A percentile compares a stretch with the other conserved stretches of the same genome.
Conservation (phyloP, 2,113 vertebrate genomes). For the Tyrannus savana region DNA sequence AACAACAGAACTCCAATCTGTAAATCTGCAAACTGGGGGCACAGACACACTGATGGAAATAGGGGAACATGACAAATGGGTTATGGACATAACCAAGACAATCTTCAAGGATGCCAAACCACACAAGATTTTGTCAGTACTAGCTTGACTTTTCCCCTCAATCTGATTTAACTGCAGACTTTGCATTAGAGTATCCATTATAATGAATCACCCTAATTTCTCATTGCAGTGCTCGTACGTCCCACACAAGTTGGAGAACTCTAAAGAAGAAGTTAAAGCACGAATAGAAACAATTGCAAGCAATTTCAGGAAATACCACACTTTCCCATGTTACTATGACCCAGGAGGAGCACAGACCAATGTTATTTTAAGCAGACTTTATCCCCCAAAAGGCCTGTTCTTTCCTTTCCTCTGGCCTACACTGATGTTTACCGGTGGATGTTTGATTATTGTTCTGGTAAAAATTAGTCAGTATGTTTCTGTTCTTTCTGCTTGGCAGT, state of each 20-base stretch:
- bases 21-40: neutral
- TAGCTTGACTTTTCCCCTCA: neutral
- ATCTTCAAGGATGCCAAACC: neutral
- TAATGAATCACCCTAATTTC: neutral
- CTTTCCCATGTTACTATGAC: constrained; percentile 72
- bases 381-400: constrained; percentile 56
- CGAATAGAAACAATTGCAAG: constrained; percentile 64
- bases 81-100: neutral
- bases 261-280: constrained; percentile 51
- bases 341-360: constrained; percentile 50
- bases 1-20: neutral
- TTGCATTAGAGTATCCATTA: neutral
- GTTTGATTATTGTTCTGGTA: constrained; percentile 76
- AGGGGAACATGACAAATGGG: neutral
- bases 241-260: constrained; percentile 66
- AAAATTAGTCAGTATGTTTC: constrained; percentile 80
- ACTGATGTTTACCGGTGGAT: constrained; percentile 74
- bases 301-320: constrained; percentile 60
- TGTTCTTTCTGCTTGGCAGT: constrained; percentile 73
- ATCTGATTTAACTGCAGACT: neutral
- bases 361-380: constrained; percentile 70
- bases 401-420: constrained; percentile 77
- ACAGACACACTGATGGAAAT: neutral
- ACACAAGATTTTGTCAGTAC: neutral
- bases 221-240: constrained; percentile 77